phyloP scores from a whole-genome alignment of 2,113 vertebrate species.

The Prionailurus viverrinus region DNA sequence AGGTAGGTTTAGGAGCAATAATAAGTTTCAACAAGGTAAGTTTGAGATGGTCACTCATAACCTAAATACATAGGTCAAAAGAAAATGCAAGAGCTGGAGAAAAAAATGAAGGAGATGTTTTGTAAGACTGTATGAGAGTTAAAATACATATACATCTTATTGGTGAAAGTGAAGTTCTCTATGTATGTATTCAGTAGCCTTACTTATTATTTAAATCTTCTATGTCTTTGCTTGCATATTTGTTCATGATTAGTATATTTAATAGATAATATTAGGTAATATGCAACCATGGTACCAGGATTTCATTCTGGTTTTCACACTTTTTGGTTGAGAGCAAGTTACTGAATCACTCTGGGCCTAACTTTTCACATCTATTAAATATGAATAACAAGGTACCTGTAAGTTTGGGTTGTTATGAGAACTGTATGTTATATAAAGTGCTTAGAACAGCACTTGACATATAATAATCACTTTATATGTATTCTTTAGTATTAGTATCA shows the following conservation, averaged over 20 bases:
- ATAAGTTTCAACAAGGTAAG: not conserved
- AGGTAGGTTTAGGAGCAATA: not conserved
- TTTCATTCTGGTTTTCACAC: not conserved
- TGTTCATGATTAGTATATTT: not conserved
- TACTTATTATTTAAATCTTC: not conserved
- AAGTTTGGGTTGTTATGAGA: not conserved
- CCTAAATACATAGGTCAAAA: not conserved
- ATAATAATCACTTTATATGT: not conserved
- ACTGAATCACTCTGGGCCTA: not conserved
- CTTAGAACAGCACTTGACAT: not conserved
- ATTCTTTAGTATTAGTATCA: not conserved
- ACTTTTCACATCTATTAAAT: not conserved
- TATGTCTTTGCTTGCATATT: not conserved
- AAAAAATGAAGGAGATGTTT: not conserved
- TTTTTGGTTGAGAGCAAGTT: not conserved
- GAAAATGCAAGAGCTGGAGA: not conserved
- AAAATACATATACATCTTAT: not conserved
- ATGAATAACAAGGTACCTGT: not conserved
- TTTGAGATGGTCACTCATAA: not conserved
- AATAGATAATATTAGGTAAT: not conserved
- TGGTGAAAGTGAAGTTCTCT: not conserved
- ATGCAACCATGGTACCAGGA: not conserved
- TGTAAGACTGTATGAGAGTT: not conserved
- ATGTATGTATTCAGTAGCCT: not conserved
- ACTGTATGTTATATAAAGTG: not conserved